Percentiles rank a stretch among this genome's conserved stretches.
Conservation (phyloP, 2,113 vertebrate species). For the Alouatta palliata region DNA sequence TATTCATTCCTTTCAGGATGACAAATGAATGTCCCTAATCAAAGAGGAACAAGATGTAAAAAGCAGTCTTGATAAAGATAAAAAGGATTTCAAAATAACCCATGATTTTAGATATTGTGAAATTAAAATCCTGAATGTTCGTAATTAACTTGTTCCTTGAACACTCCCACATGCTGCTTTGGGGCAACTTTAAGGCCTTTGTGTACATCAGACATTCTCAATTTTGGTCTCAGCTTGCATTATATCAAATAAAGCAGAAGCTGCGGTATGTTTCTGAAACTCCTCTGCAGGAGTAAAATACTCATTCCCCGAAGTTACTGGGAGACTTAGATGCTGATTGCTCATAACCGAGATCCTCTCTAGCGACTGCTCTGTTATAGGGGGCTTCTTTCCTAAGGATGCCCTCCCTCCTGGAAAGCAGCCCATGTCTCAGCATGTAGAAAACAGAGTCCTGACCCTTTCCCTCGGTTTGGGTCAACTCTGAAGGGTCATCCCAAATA, state of each 20-base stretch:
- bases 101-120: not conserved
- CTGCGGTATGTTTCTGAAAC: not conserved
- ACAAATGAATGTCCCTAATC: not conserved
- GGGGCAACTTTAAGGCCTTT: not conserved
- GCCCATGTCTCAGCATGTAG: not conserved
- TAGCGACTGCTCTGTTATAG: not conserved
- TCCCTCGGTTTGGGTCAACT: not conserved
- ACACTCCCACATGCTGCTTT: not conserved
- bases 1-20: not conserved
- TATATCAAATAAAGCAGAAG: not conserved
- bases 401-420: not conserved
- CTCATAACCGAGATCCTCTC: not conserved
- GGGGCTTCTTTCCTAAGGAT: not conserved
- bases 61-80: not conserved
- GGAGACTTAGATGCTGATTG: not conserved
- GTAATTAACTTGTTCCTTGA: not conserved
- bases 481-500: not conserved
- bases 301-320: not conserved
- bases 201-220: not conserved
- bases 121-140: conserved; percentile 37
- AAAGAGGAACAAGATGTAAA: conserved; percentile 36
- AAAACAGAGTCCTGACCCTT: not conserved
- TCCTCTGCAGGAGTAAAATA: not conserved
- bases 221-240: not conserved
- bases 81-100: conserved; percentile 16